A percentile compares a stretch with the other conserved stretches of the same genome.
Evolutionary conservation across 2,888 invertebrate species (phyloP).

Genomic region (Chymomyza procnemis): DNA sequence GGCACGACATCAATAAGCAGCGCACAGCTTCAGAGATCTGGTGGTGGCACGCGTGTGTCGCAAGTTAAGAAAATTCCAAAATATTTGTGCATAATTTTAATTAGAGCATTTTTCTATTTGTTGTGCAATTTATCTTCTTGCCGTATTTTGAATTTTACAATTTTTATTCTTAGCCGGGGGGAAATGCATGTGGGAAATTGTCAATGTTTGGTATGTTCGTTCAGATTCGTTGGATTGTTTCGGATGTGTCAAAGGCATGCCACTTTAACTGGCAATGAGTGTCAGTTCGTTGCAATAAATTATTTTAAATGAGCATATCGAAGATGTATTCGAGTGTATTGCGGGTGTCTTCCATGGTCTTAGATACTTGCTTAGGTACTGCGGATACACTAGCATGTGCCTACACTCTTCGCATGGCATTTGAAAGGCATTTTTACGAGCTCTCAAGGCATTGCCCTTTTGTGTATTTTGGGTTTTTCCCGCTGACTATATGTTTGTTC

Average conservation of each 20-base stretch:
- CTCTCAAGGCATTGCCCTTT: conserved; percentile 5
- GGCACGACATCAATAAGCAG: conserved; percentile 77
- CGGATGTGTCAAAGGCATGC: conserved; percentile 50
- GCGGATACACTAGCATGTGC: conserved; percentile 29
- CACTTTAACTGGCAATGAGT: conserved; percentile 66
- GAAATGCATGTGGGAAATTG: background rate
- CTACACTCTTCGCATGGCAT: conserved; percentile 18
- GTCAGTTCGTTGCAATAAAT: conserved; percentile 75
- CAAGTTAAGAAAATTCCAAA: conserved; percentile 52
- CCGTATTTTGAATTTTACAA: conserved; percentile 33
- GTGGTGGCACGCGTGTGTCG: conserved; percentile 24
- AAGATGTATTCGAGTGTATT: conserved; percentile 34
- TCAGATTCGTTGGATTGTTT: conserved; percentile 16
- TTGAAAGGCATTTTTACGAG: conserved; percentile 58
- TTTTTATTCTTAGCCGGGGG: background rate
- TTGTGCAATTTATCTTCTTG: conserved; percentile 70
- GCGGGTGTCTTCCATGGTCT: conserved; percentile 21
- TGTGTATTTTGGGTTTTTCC: background rate
- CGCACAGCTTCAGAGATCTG: conserved; percentile 21
- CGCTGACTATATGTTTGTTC: background rate
- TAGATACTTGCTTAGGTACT: conserved; percentile 24
- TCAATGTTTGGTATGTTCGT: conserved; percentile 44
- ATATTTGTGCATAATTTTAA: conserved; percentile 76
- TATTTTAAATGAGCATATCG: conserved; percentile 77
- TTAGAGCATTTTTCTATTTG: conserved; percentile 67